phyloP scores from a whole-genome alignment of 2,113 vertebrate species.

The Turnix velox region DNA sequence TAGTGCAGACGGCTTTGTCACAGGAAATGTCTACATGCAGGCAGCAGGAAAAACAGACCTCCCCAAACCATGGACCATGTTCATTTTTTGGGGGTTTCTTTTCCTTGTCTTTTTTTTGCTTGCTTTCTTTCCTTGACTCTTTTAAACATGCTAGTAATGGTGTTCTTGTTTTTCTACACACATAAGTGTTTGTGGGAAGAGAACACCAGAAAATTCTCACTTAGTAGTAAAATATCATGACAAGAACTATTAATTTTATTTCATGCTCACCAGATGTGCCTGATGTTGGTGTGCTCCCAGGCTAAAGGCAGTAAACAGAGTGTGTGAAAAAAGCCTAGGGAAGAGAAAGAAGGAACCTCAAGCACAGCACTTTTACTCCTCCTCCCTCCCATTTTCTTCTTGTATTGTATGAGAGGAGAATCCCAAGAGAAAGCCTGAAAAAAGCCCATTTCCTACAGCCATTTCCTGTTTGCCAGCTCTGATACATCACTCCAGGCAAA shows the following conservation, averaged over 20 bases:
- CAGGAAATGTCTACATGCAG: not conserved
- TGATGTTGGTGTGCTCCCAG: not conserved
- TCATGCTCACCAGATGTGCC: not conserved
- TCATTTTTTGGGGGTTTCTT: not conserved
- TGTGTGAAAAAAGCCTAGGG: not conserved
- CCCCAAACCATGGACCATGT: not conserved
- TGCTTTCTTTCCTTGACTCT: not conserved
- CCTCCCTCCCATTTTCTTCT: not conserved
- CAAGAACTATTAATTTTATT: not conserved
- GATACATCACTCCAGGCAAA: constrained; percentile 15
- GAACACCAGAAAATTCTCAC: not conserved
- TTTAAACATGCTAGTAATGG: not conserved
- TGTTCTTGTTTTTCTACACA: not conserved
- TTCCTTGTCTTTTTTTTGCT: not conserved
- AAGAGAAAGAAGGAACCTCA: not conserved
- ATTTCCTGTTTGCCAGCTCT: constrained; percentile 66
- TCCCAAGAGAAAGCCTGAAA: constrained; percentile 46
- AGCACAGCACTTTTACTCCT: not conserved
- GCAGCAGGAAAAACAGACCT: not conserved
- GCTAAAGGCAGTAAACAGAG: not conserved
- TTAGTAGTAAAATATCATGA: not conserved
- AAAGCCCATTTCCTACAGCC: constrained; percentile 56
- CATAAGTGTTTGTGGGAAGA: not conserved
- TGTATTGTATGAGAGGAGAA: not conserved
- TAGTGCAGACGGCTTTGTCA: not conserved